A percentile compares a stretch with the other conserved stretches of the same genome.
Evolutionary conservation across 2,888 invertebrate genomes (phyloP).

Genomic region (Byasa hedistus): DNA sequence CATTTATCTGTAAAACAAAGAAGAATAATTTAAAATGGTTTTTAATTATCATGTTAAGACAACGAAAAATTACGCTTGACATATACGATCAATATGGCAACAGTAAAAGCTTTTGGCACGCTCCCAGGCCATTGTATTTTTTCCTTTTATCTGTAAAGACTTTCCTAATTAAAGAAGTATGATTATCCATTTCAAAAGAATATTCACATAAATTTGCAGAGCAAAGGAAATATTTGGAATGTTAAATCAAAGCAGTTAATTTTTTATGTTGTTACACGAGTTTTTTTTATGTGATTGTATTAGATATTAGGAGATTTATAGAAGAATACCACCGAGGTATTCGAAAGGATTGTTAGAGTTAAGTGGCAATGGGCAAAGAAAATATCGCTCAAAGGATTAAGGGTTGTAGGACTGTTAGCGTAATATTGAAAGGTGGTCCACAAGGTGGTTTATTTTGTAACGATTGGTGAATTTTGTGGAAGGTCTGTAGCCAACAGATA

Average conservation of each 20-base stretch:
- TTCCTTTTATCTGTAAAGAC: conserved; percentile 3
- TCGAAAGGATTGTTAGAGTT: no score
- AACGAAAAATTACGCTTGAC: conserved; percentile 6
- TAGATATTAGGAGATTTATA: no score
- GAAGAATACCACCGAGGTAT: no score
- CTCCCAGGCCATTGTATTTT: conserved; percentile 12
- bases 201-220: not conserved
- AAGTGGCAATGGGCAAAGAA: no score
- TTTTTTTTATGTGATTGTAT: no score
- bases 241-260: not conserved
- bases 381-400: no score
- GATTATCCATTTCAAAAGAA: not conserved
- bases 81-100: conserved; percentile 13
- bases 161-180: conserved; percentile 1
- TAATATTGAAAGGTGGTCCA: no score
- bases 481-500: no score
- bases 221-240: not conserved
- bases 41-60: conserved; percentile 10
- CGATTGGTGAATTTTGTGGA: no score
- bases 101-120: conserved; percentile 7
- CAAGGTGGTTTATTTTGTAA: no score
- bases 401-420: no score
- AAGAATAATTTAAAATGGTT: not conserved
- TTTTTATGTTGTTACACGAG: not conserved
- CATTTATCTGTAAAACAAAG: no score